Percentiles rank a stretch among this genome's conserved stretches.
Conservation (phyloP, 1,140 invertebrate genomes). For the Argopecten irradians region DNA sequence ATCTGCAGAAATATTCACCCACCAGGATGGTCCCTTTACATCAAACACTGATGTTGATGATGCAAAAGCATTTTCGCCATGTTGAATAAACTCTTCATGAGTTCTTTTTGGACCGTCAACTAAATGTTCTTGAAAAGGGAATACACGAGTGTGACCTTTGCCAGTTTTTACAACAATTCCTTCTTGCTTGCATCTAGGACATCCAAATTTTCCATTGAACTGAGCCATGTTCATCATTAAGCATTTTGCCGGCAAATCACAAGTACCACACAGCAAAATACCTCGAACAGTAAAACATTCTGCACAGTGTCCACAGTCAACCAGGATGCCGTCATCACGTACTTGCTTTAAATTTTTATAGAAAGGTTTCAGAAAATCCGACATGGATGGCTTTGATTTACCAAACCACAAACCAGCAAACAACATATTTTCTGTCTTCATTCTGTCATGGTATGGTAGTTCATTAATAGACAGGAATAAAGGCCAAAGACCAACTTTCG, state of each 20-base stretch:
- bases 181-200: conserved; percentile 27
- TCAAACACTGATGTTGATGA: not conserved
- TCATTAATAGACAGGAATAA: conserved; percentile 47
- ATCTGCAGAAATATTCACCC: conserved; percentile 16
- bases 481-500: conserved; percentile 45
- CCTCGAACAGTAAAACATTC: not conserved
- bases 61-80: too few relatives aligned
- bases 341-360: conserved; percentile 23
- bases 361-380: conserved; percentile 31
- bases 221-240: conserved; percentile 26
- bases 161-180: conserved; percentile 27
- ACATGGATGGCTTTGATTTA: conserved; percentile 36
- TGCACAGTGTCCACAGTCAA: not conserved
- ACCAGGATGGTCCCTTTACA: conserved; percentile 39
- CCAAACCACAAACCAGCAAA: conserved; percentile 53
- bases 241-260: conserved; percentile 40
- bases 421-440: conserved; percentile 38
- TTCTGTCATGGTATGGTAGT: conserved; percentile 38
- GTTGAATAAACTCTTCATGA: too few relatives aligned
- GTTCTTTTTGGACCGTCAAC: not conserved
- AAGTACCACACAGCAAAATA: conserved; percentile 33
- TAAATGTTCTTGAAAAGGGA: conserved; percentile 23
- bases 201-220: conserved; percentile 34
- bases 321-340: conserved; percentile 18
- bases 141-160: conserved; percentile 24